These are phyloP conservation scores for Ailuropoda melanoleuca DNA, from an alignment of 2,113 vertebrate species.

Conservation along the genomic window DNA sequence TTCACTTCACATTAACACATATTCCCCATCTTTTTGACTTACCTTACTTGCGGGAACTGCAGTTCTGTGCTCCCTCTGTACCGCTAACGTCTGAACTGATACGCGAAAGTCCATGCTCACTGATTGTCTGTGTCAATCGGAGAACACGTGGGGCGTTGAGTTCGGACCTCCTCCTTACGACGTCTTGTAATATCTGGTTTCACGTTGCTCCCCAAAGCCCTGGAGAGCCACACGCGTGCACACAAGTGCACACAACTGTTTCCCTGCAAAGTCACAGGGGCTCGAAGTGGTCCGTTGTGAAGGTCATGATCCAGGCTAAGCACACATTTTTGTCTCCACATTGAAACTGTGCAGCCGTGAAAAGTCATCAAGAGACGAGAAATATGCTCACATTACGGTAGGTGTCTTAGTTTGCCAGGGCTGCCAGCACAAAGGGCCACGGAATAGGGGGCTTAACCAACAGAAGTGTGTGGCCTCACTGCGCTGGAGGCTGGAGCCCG, in stretches of 20 bases:
- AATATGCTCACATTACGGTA: accelerated
- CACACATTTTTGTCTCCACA: not conserved
- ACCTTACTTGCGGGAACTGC: not conserved
- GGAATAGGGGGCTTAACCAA: accelerated
- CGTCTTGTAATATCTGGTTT: accelerated
- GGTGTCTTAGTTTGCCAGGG: not conserved
- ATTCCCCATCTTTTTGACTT: no score
- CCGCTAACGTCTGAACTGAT: accelerated
- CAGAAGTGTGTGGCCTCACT: no score
- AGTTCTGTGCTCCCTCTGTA: not conserved
- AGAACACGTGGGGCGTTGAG: accelerated
- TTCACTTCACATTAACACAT: accelerated
- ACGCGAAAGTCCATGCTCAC: accelerated
- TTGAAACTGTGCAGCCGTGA: not conserved
- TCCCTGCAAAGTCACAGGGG: not conserved
- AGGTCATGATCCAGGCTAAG: not conserved
- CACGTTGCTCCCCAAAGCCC: not conserved
- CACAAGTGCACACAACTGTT: not conserved
- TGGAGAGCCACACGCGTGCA: not conserved
- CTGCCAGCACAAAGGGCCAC: not conserved
- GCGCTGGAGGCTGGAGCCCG: not conserved
- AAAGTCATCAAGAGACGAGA: no score
- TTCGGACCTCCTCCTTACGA: accelerated
- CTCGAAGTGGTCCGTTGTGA: not conserved
- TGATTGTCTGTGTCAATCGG: accelerated